Base-by-base conservation (phyloP, 2,888 invertebrate genomes). In the Epinotia demarniana region DNA sequence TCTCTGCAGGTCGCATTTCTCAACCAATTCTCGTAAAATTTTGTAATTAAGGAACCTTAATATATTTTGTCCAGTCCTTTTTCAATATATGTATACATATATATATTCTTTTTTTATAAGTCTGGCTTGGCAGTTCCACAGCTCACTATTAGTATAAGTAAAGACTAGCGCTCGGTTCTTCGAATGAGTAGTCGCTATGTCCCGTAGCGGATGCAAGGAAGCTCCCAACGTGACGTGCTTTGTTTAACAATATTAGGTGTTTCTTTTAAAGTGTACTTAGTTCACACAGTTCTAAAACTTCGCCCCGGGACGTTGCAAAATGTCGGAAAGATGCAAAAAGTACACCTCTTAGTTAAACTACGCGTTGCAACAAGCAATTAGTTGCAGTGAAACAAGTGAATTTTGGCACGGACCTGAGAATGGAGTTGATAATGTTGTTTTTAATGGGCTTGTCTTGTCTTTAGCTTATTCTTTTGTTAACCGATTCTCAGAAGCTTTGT, bases 171-270 rank as follows among this genome's bases (percentile, higher is more conserved):
- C 33, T 3, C 33, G 27, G 43, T 13, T 18, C 13, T 46, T 60
- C 19, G 39, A 62, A 13, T 62, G 13, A 19, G 11, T 16, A 4
- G 53, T 11, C 76, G 12, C 73, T 83, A 68, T 79, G 80, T 80
- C 66, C 9, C 61, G 49, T 77, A 81, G 82, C 79, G 82, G 80
- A 81, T 79, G 78, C 78, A 77, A 76, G 77, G 81, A 84, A 80
- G 83, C 82, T 80, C 82, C 9, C 82, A 82, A 81, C 80, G 78
- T 78, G 81, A 80, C 81, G 81, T 79, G 81, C 75, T 81, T 83
- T 81, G 80, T 80, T 80, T 81, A 79, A 77, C 79, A 75, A 77
- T 75, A 77, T 79, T 80, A 80, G 80, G 79, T 81, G 82, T 82
- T 80, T 78, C 77, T 78, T 73, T 70, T 73, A 75, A 75, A 75